Evolutionary conservation across 2,888 invertebrate species (phyloP).

Genomic region (Polia nebulosa): DNA sequence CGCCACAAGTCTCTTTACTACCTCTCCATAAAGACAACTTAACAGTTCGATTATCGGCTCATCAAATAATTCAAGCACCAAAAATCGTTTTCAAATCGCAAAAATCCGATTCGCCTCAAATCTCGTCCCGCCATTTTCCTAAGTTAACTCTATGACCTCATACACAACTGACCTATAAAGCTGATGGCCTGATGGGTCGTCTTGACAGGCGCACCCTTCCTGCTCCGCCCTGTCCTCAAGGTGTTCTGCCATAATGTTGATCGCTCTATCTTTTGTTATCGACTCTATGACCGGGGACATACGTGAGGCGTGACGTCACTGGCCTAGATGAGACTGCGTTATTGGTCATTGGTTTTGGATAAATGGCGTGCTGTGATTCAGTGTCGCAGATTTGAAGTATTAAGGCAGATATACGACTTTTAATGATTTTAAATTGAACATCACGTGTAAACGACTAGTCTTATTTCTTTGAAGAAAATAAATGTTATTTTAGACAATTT

Average conservation of each 20-base stretch:
- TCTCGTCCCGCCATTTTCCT: conserved; percentile 9
- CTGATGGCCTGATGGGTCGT: conserved; percentile 80
- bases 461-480: no score
- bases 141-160: conserved; percentile 68
- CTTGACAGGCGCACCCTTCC: conserved; percentile 84
- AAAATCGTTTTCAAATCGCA: background rate
- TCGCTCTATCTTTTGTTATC: conserved; percentile 60
- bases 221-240: conserved; percentile 78
- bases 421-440: no score
- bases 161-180: conserved; percentile 84
- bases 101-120: conserved; percentile 28
- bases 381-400: background rate
- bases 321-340: conserved; percentile 41
- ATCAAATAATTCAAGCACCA: background rate
- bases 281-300: conserved; percentile 38
- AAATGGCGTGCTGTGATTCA: conserved; percentile 23
- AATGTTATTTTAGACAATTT: no score
- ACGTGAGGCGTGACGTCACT: conserved; percentile 43
- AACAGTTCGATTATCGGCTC: no score
- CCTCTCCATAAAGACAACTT: no score
- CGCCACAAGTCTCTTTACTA: no score
- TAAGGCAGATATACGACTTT: no score
- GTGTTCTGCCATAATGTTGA: conserved; percentile 63
- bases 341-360: conserved; percentile 36
- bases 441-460: no score